Percentiles rank a stretch among this genome's conserved stretches.
Evolutionary conservation across 35 echinoderm and acorn worm genomes (phyloP).

Genomic region (Ophiothrix spiculata): DNA sequence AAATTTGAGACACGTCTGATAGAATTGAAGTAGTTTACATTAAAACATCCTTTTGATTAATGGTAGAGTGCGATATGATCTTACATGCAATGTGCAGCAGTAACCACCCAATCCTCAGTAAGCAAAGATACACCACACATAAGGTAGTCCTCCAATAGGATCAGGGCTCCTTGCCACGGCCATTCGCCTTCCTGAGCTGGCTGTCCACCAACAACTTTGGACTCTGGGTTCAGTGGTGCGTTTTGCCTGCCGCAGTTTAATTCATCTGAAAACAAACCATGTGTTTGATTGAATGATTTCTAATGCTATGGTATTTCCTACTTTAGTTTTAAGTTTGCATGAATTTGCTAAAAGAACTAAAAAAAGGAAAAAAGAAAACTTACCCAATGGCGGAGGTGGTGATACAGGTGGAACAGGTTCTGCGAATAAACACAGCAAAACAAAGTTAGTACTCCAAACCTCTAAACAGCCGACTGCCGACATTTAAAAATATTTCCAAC

Average conservation of each 20-base stretch:
- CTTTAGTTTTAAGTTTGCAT: too few relatives aligned
- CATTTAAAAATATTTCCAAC: too few relatives aligned
- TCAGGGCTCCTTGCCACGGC: slow-evolving; percentile 10
- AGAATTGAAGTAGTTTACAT: too few relatives aligned
- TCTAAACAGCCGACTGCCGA: too few relatives aligned
- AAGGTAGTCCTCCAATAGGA: neutral
- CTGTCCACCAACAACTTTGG: slow-evolving; percentile 1
- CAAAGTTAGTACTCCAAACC: too few relatives aligned
- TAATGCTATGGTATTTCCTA: too few relatives aligned
- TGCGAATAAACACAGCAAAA: neutral
- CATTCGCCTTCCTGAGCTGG: slow-evolving; percentile 14
- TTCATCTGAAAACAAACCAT: neutral
- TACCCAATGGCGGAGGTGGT: neutral
- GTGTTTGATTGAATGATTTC: too few relatives aligned
- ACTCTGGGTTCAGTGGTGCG: neutral
- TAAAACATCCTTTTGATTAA: too few relatives aligned
- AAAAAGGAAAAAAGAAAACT: neutral
- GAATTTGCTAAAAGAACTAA: too few relatives aligned
- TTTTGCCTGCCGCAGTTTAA: neutral
- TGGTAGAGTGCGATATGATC: too few relatives aligned
- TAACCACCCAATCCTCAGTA: neutral
- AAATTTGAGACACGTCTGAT: too few relatives aligned
- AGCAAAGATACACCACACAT: slow-evolving; percentile 5
- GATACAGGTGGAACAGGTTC: neutral
- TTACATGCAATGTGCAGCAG: neutral